Base-by-base conservation (phyloP, 2,888 invertebrate genomes). In the Gymnosoma rotundatum region DNA sequence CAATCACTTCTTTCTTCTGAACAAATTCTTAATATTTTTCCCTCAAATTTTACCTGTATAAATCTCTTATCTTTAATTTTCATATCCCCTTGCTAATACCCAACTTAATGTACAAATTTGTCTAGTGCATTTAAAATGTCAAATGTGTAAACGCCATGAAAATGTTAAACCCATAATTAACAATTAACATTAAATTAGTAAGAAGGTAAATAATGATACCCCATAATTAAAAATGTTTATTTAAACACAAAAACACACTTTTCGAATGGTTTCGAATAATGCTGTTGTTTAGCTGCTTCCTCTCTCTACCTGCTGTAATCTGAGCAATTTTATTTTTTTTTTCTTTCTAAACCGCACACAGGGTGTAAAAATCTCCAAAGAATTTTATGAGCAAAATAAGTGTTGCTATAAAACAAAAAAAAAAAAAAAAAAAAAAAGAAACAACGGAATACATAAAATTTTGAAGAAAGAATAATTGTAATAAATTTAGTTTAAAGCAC, bases 161-260 rank as follows among this genome's bases (percentile, higher is more conserved):
- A 78, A 83, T 48, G 78, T 61, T 64, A 83, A 83, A 80, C 75
- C 83, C 80, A 83, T 83, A 83, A 80, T 83, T 80, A 80, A 76
- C 83, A 83, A 83, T 83, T 83, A 61, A 66, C 80, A 72, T 75
- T 67, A 80, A 76, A 76, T 80, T 80, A 60, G 74, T 52, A 60
- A 66, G 36, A 74, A 54, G 54, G 52, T 58, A 83, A 21, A 42
- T 50, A 73, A 78, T 74, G 78, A 78, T 78, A 67, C 66, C 10
- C 83, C 58, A 56, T 78, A 78, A 83, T 83, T 83, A 73, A 48
- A 61, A 67, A 63, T 61, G 48, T 64, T 52, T 74, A 16, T 78
- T 50, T 38, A 6, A 38, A 50, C 6, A 20, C 73, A 36, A 73
- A 32, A 61, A 16, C 36, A 48, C 61, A 48, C 50, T 45, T 42